Conservation (phyloP, 2,888 invertebrate species). For the Antitype chi region DNA sequence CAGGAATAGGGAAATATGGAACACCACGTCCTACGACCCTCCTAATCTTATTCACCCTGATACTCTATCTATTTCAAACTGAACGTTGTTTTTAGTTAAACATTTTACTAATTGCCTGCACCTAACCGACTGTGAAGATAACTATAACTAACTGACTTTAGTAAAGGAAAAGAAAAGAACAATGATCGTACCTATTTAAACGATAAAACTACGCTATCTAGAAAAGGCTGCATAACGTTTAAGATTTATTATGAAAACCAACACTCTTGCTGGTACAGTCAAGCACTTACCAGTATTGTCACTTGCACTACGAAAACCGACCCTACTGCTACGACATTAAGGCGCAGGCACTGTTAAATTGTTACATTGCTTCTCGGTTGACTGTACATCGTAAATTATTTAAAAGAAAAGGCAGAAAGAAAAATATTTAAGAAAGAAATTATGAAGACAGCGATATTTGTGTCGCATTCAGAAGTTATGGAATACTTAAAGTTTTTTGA, state of each 20-base stretch:
- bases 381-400: not conserved
- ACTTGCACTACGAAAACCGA: not conserved
- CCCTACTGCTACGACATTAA: not conserved
- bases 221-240: not conserved
- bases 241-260: constrained; percentile 27
- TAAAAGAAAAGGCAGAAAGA: not conserved
- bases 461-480: not conserved
- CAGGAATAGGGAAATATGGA: not conserved
- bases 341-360: not conserved
- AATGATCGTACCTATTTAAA: not conserved
- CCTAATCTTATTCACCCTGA: no score
- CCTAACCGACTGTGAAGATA: constrained; percentile 21
- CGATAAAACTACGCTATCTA: constrained; percentile 28
- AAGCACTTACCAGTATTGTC: no score
- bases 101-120: not conserved
- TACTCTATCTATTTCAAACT: not conserved
- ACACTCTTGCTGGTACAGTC: not conserved
- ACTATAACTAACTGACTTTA: constrained; percentile 17
- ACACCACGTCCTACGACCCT: not conserved
- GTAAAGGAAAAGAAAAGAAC: constrained; percentile 1
- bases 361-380: not conserved
- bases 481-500: not conserved
- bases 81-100: not conserved
- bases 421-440: constrained; percentile 12
- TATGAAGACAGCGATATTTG: not conserved